Evolutionary conservation across 2,888 invertebrate species (phyloP), one percentile per base, ranked within the genome.

Genomic region (Muscina levida): DNA sequence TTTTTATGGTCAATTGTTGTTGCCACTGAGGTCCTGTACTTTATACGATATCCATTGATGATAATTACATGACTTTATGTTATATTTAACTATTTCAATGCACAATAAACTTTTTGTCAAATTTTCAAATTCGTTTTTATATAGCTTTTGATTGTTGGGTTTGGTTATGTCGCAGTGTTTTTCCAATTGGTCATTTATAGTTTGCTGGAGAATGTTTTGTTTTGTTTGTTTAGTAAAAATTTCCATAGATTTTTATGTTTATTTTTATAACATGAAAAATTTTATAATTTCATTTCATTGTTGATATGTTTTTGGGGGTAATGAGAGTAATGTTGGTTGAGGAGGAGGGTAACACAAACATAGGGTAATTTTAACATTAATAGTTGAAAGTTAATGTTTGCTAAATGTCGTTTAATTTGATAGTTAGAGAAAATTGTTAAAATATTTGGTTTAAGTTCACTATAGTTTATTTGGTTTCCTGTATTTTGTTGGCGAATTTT

Each of bases 1-100:
- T 67, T 74, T 74, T 77, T 74, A 77, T 77, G 46, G 67, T 44
- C 71, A 74, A 81, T 77, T 81, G 77, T 80, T 31, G 3, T 73
- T 73, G 66, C 67, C 77, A 77, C 31, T 65, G 31, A 31, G 31
- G 31, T 31, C 31, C 31, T 31, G 3, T 31, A 5, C 31, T 53
- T 10, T 26, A 5, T 67, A 53, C 46, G 48, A 74, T 59, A 62
- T 46, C 8, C 68, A 37, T 67, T 42, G 62, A n/a, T n/a, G n/a
- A 48, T 42, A 68, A 46, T 73, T 62, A 81, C 80, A 77, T 74
- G 80, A 67, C 22, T 81, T 77, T 77, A 66, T 26, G 73, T 73
- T 66, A 71, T 68, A 15, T 71, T 19, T 57, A 37, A n/a, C 39
- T 67, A 67, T 53, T 70, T 68, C 31, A 51, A 70, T 70, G 42